Evolutionary conservation across 1,140 invertebrate genomes (phyloP).

Genomic region (Drosophila tsacasi): DNA sequence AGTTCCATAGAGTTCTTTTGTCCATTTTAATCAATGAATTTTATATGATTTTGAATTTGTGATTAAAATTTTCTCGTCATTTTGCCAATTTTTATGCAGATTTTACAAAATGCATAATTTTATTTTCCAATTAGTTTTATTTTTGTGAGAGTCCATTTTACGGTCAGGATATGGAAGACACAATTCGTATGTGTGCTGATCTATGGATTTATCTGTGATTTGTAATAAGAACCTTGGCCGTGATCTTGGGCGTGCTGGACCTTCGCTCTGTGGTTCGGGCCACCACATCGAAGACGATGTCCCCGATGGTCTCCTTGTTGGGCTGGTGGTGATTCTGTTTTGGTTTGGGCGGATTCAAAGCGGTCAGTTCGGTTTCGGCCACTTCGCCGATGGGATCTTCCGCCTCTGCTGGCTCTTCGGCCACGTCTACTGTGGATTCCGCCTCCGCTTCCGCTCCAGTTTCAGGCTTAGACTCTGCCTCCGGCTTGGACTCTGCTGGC

Average conservation of each 20-base stretch:
- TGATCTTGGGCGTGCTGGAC: slow-evolving; percentile 57
- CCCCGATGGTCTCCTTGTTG: slow-evolving; percentile 75
- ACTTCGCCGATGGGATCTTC: slow-evolving; percentile 24
- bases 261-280: slow-evolving; percentile 68
- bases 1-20: neutral
- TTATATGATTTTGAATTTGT: neutral
- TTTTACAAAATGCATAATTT: neutral
- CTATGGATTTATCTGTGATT: neutral
- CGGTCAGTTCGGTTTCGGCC: slow-evolving; percentile 47
- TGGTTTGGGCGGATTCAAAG: slow-evolving; percentile 35
- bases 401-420: slow-evolving; percentile 33
- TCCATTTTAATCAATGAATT: neutral
- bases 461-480: slow-evolving; percentile 14
- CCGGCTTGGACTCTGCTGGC: slow-evolving; percentile 10
- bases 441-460: slow-evolving; percentile 7
- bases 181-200: slow-evolving; percentile 4
- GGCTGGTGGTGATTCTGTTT: slow-evolving; percentile 50
- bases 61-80: neutral
- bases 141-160: neutral
- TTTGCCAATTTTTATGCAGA: slow-evolving; percentile 3
- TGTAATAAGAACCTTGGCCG: slow-evolving; percentile 73
- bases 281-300: slow-evolving; percentile 68
- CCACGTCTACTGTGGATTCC: slow-evolving; percentile 1
- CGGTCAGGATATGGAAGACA: neutral
- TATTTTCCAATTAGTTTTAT: neutral